Conservation (phyloP, 2,797 vertebrate genomes). For the Parambassis ranga region DNA sequence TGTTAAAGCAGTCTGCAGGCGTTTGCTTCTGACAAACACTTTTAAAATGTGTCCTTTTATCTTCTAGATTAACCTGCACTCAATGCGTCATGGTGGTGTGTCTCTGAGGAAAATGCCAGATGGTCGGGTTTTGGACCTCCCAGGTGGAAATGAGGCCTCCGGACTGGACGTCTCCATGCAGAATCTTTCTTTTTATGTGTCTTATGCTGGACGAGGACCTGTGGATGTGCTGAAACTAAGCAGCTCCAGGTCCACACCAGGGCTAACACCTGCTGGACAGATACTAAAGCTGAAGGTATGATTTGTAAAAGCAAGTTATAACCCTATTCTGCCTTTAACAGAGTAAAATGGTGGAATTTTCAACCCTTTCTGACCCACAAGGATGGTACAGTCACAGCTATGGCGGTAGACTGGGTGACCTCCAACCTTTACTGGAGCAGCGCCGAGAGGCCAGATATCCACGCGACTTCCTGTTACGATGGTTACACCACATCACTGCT, state of each 20-base stretch:
- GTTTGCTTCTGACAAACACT: background rate
- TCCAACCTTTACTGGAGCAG: conserved; percentile 90
- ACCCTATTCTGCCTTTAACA: no score
- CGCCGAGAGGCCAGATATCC: conserved; percentile 68
- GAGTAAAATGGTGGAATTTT: no score
- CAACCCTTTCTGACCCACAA: conserved; percentile 5
- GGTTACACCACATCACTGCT: conserved; percentile 75
- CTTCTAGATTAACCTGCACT: conserved; percentile 83
- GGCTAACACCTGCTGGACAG: conserved; percentile 66
- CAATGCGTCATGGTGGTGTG: conserved; percentile 60
- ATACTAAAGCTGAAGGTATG: conserved; percentile 70
- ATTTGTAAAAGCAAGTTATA: no score
- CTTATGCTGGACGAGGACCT: conserved; percentile 71
- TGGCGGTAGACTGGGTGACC: conserved; percentile 92
- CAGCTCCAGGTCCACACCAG: conserved; percentile 53
- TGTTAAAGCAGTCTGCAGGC: background rate
- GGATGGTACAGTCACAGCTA: conserved; percentile 69
- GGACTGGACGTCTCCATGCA: conserved; percentile 76
- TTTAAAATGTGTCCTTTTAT: background rate
- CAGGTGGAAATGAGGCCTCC: conserved; percentile 72
- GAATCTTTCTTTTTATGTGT: conserved; percentile 80
- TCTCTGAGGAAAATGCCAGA: conserved; percentile 76
- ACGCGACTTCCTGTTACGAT: conserved; percentile 73
- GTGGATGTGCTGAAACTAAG: conserved; percentile 79
- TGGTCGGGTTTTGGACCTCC: conserved; percentile 69